A percentile compares a stretch with the other conserved stretches of the same genome.
Conservation (phyloP, 2,797 vertebrate genomes). For the Hozukius guyotensis region DNA sequence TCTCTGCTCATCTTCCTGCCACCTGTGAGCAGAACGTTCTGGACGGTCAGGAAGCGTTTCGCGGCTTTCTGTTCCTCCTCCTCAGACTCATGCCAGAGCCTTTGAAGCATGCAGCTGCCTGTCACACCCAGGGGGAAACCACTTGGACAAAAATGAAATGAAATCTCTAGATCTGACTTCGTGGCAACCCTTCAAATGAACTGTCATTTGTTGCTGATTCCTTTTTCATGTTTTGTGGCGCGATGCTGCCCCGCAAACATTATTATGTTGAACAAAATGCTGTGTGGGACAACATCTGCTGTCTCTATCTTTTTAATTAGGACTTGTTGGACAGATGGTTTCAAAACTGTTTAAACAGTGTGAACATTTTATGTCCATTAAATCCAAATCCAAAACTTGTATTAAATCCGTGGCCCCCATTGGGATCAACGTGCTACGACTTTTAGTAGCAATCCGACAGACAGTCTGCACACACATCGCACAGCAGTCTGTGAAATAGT, state of each 20-base stretch:
- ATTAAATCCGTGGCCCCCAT: background rate
- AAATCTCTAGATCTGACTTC: slow-evolving; percentile 19
- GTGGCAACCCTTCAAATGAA: background rate
- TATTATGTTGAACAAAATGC: background rate
- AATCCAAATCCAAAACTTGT: background rate
- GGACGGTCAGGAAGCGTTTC: slow-evolving; percentile 40
- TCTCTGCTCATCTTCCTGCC: slow-evolving; percentile 43
- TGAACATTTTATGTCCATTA: background rate
- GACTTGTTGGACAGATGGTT: slow-evolving; percentile 1
- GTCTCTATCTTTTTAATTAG: background rate
- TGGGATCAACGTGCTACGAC: background rate
- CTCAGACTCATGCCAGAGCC: slow-evolving; percentile 19
- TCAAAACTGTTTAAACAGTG: background rate
- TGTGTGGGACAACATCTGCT: background rate
- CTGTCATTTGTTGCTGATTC: background rate
- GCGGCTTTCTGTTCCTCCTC: slow-evolving; percentile 40
- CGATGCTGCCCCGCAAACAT: background rate
- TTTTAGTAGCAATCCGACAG: background rate
- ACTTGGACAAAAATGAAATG: slow-evolving; percentile 32
- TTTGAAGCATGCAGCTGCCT: slow-evolving; percentile 60
- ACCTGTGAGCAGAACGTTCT: slow-evolving; percentile 57
- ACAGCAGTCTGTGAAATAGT: too few relatives aligned
- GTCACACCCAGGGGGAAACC: slow-evolving; percentile 37
- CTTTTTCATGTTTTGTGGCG: slow-evolving; percentile 2
- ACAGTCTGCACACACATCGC: background rate